Evolutionary conservation across 2,797 vertebrate species (phyloP).

Genomic region (Discoglossus pictus): DNA sequence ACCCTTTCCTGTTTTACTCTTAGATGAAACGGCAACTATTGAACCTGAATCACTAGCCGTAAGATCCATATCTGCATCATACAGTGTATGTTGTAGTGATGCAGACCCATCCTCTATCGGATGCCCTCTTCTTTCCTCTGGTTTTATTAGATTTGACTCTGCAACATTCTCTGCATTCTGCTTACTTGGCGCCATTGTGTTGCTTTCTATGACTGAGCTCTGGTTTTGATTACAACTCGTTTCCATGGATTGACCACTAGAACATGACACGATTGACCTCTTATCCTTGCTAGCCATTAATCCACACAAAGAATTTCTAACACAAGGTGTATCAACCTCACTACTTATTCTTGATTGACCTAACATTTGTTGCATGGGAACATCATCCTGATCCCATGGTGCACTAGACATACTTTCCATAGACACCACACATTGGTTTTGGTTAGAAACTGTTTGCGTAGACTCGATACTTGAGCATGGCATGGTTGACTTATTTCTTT

Average conservation of each 20-base stretch:
- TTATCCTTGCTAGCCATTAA: too few relatives aligned
- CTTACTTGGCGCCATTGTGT: neutral
- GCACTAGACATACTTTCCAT: too few relatives aligned
- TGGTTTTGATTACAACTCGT: neutral
- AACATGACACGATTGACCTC: neutral
- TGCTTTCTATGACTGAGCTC: neutral
- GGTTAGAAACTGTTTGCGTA: neutral
- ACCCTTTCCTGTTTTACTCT: constrained; percentile 47
- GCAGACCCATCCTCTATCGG: neutral
- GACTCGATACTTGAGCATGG: neutral
- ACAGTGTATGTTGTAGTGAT: constrained; percentile 33
- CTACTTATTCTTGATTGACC: too few relatives aligned
- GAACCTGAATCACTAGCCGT: constrained; percentile 28
- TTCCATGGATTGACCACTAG: neutral
- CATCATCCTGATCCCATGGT: too few relatives aligned
- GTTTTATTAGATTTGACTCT: neutral
- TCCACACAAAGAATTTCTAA: too few relatives aligned
- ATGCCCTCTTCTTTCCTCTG: neutral
- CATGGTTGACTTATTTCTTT: neutral
- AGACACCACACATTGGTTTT: neutral
- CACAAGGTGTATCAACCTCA: too few relatives aligned
- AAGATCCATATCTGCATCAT: constrained; percentile 24
- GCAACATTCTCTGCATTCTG: too few relatives aligned
- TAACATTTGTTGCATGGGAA: too few relatives aligned
- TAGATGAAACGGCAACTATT: constrained; percentile 48